Percentiles rank a stretch among this genome's conserved stretches.
phyloP scores from a whole-genome alignment of 2,797 vertebrate species.

The Diplodus sargus region DNA sequence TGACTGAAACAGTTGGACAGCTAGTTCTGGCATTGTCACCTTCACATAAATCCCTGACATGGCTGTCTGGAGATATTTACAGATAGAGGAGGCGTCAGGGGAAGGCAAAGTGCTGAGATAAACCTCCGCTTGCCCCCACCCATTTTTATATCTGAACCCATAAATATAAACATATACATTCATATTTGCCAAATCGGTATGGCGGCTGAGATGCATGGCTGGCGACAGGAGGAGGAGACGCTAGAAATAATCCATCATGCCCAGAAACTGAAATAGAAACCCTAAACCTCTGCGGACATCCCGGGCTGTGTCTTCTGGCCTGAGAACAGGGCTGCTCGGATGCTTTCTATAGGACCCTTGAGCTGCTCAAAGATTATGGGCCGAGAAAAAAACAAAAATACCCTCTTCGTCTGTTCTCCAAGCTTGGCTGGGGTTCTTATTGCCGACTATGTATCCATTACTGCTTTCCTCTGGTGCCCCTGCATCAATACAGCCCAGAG shows the following conservation, averaged over 20 bases:
- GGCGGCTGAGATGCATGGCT: slow-evolving; percentile 79
- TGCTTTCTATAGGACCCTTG: slow-evolving; percentile 72
- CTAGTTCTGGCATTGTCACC: slow-evolving; percentile 74
- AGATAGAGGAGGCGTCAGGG: slow-evolving; percentile 73
- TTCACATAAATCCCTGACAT: slow-evolving; percentile 81
- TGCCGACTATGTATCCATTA: slow-evolving; percentile 85
- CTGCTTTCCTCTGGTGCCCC: slow-evolving; percentile 81
- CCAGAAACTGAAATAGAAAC: slow-evolving; percentile 81
- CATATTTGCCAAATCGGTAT: slow-evolving; percentile 78
- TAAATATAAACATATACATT: slow-evolving; percentile 84
- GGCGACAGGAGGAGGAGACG: slow-evolving; percentile 73
- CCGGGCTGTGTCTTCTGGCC: slow-evolving; percentile 68
- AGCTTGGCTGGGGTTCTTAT: slow-evolving; percentile 77
- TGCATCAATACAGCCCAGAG: slow-evolving; percentile 80
- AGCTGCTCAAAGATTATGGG: slow-evolving; percentile 78
- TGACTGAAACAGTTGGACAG: slow-evolving; percentile 67
- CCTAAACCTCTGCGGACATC: slow-evolving; percentile 76
- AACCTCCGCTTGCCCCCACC: slow-evolving; percentile 64
- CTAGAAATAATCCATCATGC: slow-evolving; percentile 86
- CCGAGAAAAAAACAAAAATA: slow-evolving; percentile 62
- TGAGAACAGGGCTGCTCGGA: slow-evolving; percentile 70
- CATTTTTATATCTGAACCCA: slow-evolving; percentile 77
- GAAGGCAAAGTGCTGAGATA: slow-evolving; percentile 83
- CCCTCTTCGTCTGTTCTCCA: slow-evolving; percentile 66
- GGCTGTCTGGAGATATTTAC: slow-evolving; percentile 79